A percentile compares a stretch with the other conserved stretches of the same genome.
These are phyloP conservation scores for Ageneiosus marmoratus DNA, from an alignment of 2,113 vertebrate species.

Conservation along the genomic window DNA sequence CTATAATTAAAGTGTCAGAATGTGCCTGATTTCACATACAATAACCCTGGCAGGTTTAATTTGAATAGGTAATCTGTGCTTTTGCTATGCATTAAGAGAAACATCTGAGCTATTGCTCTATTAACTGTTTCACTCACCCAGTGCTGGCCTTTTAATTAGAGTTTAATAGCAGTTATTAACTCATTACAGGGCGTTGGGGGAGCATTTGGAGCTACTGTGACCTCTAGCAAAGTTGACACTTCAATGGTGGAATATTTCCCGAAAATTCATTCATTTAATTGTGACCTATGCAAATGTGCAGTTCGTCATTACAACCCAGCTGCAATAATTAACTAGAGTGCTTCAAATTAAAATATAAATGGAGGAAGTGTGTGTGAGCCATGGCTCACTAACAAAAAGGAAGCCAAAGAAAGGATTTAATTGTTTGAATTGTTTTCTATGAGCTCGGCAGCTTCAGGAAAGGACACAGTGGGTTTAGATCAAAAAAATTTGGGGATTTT, in stretches of 20 bases:
- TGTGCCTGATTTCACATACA: constrained; percentile 76
- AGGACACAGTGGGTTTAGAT: not conserved
- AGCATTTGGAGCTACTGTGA: constrained; percentile 89
- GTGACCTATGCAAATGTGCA: constrained; percentile 92
- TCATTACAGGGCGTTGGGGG: constrained; percentile 90
- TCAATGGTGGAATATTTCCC: constrained; percentile 88
- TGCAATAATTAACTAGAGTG: constrained; percentile 89
- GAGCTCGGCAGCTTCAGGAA: constrained; percentile 70
- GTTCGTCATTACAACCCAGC: constrained; percentile 88
- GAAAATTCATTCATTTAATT: constrained; percentile 90
- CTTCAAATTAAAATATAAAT: constrained; percentile 88
- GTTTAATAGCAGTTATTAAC: constrained; percentile 95
- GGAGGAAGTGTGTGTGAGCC: constrained; percentile 82
- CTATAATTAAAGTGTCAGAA: constrained; percentile 91
- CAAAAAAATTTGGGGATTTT: not conserved
- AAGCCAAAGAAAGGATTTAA: constrained; percentile 64
- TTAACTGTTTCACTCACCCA: constrained; percentile 87
- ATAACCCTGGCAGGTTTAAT: constrained; percentile 72
- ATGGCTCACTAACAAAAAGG: constrained; percentile 67
- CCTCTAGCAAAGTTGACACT: constrained; percentile 92
- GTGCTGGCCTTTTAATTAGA: constrained; percentile 87
- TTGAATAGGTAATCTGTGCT: constrained; percentile 73
- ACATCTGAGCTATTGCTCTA: constrained; percentile 79
- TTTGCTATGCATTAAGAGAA: constrained; percentile 80
- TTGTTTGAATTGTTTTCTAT: constrained; percentile 86